A percentile compares a stretch with the other conserved stretches of the same genome.
These are phyloP conservation scores for Brachionus paranguensis DNA, from an alignment of 1,140 invertebrate species.

Conservation along the genomic window DNA sequence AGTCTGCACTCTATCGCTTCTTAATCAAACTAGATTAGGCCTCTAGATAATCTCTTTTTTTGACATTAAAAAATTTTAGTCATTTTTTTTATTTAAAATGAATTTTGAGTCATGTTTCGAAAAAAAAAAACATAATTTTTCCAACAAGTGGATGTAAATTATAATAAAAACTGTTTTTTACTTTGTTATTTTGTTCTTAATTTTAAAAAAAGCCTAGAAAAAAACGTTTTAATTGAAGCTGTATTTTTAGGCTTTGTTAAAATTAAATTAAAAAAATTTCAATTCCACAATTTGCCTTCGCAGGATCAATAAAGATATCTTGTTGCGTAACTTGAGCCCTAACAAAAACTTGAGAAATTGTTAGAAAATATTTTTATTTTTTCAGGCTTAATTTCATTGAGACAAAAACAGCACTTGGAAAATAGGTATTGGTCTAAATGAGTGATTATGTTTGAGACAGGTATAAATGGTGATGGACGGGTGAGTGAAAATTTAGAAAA, in stretches of 20 bases:
- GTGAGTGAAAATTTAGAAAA: not conserved
- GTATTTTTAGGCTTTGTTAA: not conserved
- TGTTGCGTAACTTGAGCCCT: not conserved
- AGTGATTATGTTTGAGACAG: not conserved
- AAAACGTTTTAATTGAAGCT: not conserved
- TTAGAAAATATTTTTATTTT: not conserved
- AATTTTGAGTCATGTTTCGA: not conserved
- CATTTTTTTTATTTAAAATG: not conserved
- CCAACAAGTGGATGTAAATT: not conserved
- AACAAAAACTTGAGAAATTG: not conserved
- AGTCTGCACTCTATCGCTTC: not conserved
- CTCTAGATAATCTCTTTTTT: not conserved
- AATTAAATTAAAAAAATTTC: not conserved
- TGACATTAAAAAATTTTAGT: not conserved
- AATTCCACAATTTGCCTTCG: not conserved
- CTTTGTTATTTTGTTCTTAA: not conserved
- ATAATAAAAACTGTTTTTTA: not conserved
- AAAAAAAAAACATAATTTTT: not conserved
- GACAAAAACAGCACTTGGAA: not conserved
- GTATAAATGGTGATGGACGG: not conserved
- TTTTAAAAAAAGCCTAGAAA: not conserved
- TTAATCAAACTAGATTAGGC: not conserved
- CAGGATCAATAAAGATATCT: not conserved
- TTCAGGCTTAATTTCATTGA: not conserved
- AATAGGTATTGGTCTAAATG: not conserved